Base-by-base conservation (phyloP, 92 coral and sea anemone species). In the Paramuricea clavata region DNA sequence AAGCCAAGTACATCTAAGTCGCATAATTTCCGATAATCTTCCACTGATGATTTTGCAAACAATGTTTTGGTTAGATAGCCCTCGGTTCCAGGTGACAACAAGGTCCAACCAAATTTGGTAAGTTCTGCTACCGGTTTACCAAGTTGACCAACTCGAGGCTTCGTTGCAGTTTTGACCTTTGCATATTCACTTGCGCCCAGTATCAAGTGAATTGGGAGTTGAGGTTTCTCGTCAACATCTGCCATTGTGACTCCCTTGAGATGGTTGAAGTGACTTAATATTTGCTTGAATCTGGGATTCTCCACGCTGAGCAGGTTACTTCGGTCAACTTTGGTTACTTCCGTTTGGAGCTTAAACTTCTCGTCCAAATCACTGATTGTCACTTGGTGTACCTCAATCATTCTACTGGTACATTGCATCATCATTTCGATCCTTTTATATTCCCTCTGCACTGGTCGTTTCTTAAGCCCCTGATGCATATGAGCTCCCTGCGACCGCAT, bases 11-110 rank as follows among this genome's bases (percentile, higher is more conserved):
- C n/a, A n/a, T n/a, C n/a, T 60, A 87, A 43, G 15, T 85, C 87
- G 57, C 93, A 91, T 64, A 91, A 81, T 30, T 81, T 62, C 64
- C 83, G 83, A 27, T 91, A 88, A 44, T 91, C 89, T 7, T 72
- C 83, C 21, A 85, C 34, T 22, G 91, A 81, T 59, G 86, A 88
- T 54, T 87, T 88, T n/a, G 91, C 87, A 54, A 91, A 52, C 83
- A 91, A 70, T 49, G 35, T 86, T 13, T 49, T 44, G 5, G 81
- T 75, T 3, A 6, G 7, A 17, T 75, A 62, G 0, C n/a, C n/a
- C n/a, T n/a, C n/a, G n/a, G n/a, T n/a, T n/a, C n/a, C n/a, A n/a
- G n/a, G n/a, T n/a, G n/a, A n/a, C n/a, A n/a, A n/a, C n/a, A n/a
- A n/a, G n/a, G n/a, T n/a, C n/a, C n/a, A n/a, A n/a, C n/a, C n/a